Conservation (phyloP, 1,140 invertebrate genomes). For the Penaeus indicus region DNA sequence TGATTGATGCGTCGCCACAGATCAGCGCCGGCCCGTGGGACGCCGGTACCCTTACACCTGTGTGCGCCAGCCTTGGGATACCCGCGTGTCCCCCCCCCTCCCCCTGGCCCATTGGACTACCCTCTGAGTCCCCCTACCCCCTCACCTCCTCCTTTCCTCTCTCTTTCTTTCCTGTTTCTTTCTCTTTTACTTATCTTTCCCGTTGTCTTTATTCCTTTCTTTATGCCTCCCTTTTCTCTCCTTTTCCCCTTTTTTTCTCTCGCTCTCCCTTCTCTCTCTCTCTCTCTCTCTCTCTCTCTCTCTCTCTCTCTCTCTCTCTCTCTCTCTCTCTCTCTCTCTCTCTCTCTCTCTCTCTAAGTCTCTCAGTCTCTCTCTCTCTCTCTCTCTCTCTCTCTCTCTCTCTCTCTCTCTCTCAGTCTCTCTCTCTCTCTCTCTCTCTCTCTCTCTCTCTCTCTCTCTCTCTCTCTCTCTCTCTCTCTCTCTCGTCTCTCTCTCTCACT, state of each 20-base stretch:
- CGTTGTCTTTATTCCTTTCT: background rate
- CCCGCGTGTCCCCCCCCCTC: background rate
- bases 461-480: background rate
- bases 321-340: background rate
- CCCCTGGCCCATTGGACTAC: background rate
- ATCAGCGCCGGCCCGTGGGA: too few species aligned
- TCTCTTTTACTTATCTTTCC: background rate
- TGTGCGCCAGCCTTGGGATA: too few species aligned
- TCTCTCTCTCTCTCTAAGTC: too few species aligned
- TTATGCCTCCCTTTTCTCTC: background rate
- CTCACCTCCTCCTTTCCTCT: background rate
- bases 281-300: constrained; percentile 17
- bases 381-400: background rate
- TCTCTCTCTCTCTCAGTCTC: background rate
- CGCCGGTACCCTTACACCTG: too few species aligned
- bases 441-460: background rate
- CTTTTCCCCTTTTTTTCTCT: background rate
- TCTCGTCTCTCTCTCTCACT: background rate
- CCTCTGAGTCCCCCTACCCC: background rate
- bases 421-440: background rate
- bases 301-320: constrained; percentile 14
- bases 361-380: background rate
- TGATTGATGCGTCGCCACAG: too few species aligned
- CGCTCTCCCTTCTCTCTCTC: background rate
- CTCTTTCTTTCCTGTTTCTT: background rate